Evolutionary conservation across 2,797 vertebrate species (phyloP), one percentile per base, ranked within the genome.

Genomic region (Anabacerthia variegaticeps): DNA sequence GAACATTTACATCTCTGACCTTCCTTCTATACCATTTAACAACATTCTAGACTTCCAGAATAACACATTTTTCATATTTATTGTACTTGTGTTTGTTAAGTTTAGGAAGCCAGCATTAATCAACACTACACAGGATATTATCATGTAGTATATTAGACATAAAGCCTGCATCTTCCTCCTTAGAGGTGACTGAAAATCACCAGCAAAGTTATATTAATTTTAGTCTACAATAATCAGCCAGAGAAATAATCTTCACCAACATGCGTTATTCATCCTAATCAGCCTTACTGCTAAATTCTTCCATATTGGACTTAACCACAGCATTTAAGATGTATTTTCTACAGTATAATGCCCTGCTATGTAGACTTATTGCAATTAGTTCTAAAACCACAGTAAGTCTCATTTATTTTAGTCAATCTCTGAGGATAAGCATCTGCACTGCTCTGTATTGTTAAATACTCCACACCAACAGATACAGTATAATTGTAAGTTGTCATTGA

Each of bases 201-300:
- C 26, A 72, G 43, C 15, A 78, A 77, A 92, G 44, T 48, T 41
- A 7, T 15, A 55, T 44, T 73, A 72, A 49, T 27, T 69, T 69
- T 43, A 84, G 36, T 46, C 36, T 55, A 88, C 62, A 41, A 72
- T 61, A 67, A 85, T 59, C 4, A 87, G 18, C 32, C 32, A 69
- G 44, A 54, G 16, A 91, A 89, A 82, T 71, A 69, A 63, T 62
- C 91, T 63, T 89, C 61, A 88, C 43, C 41, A 52, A 54, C 36
- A 9, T 48, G 75, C 77, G 11, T 88, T 72, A 46, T 74, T 89
- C 92, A 95, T 77, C 62, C 82, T 90, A 21, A 93, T 79, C 69
- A 73, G 58, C 30, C 27, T 89, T 59, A 52, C 5, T 63, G 37
- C 5, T 90, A 73, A 86, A 71, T 79, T 78, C 36, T 72, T 94